These are phyloP conservation scores for Leptopilina boulardi DNA, from an alignment of 1,140 invertebrate species.

Conservation along the genomic window DNA sequence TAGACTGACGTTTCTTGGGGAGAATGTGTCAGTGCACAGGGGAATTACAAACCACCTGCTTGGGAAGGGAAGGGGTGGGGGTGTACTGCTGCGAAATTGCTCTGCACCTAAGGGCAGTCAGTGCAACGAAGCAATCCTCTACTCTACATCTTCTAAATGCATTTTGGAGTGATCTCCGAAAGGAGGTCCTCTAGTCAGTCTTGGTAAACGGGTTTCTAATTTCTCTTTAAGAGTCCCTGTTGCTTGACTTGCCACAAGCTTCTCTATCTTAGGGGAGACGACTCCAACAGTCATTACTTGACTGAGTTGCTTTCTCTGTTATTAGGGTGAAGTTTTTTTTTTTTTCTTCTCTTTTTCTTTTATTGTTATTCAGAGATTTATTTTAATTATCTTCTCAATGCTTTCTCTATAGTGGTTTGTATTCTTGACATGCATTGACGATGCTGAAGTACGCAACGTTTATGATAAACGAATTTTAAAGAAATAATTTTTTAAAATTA, in stretches of 20 bases:
- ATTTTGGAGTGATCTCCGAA: slow-evolving; percentile 20
- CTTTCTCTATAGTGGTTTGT: too few relatives aligned
- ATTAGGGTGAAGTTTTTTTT: not conserved
- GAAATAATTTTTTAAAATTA: too few relatives aligned
- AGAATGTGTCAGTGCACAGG: not conserved
- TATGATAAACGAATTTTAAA: too few relatives aligned
- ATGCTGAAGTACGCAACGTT: too few relatives aligned
- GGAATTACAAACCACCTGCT: slow-evolving; percentile 4
- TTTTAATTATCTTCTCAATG: too few relatives aligned
- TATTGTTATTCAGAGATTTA: not conserved
- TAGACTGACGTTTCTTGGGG: not conserved
- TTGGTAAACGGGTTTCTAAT: slow-evolving; percentile 31
- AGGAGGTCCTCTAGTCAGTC: not conserved
- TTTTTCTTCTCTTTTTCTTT: not conserved
- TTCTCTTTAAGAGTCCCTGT: slow-evolving; percentile 22
- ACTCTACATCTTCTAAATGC: slow-evolving; percentile 25
- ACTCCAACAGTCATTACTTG: not conserved
- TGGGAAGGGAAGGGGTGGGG: too few relatives aligned
- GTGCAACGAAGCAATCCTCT: slow-evolving; percentile 29
- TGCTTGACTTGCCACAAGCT: slow-evolving; percentile 21
- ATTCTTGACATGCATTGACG: too few relatives aligned
- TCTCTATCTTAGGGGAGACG: not conserved
- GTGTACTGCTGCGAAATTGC: slow-evolving; percentile 20
- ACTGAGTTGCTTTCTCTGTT: not conserved
- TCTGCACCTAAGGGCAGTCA: slow-evolving; percentile 25